These are phyloP conservation scores for Caenorhabditis inopinata DNA, from an alignment of 1,140 invertebrate species.

Conservation along the genomic window DNA sequence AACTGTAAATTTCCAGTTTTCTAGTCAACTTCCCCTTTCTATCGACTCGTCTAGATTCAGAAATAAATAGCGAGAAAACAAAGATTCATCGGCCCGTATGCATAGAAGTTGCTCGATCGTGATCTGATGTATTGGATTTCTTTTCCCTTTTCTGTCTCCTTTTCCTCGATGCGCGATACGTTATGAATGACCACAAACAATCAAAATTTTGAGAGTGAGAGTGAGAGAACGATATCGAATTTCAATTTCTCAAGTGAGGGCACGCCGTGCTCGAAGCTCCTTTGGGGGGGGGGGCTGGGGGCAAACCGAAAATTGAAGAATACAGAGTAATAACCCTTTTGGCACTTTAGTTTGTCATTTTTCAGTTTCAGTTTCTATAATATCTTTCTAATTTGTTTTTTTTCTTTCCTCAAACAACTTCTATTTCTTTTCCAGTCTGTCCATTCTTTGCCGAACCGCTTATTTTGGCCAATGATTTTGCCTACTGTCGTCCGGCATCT, in stretches of 20 bases:
- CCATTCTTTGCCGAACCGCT: conserved; percentile 57
- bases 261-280: not conserved
- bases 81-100: too few species aligned
- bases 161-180: not conserved
- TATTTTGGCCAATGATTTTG: conserved; percentile 52
- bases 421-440: conserved; percentile 50
- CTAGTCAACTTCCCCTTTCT: too few species aligned
- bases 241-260: conserved; percentile 17
- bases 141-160: not conserved
- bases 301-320: too few species aligned
- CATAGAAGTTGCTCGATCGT: not conserved
- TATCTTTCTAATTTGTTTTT: not conserved
- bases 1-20: too few species aligned
- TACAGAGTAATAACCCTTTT: too few species aligned
- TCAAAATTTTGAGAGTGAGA: not conserved
- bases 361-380: not conserved
- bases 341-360: too few species aligned
- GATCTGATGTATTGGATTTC: conserved; percentile 24
- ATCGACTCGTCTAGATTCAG: too few species aligned
- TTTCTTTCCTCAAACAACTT: not conserved
- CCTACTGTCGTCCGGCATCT: conserved; percentile 56
- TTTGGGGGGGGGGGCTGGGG: too few species aligned
- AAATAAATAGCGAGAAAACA: too few species aligned
- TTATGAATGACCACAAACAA: conserved; percentile 34
- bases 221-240: not conserved